Conservation (phyloP, 2,797 vertebrate genomes). For the Onychomys torridus region DNA sequence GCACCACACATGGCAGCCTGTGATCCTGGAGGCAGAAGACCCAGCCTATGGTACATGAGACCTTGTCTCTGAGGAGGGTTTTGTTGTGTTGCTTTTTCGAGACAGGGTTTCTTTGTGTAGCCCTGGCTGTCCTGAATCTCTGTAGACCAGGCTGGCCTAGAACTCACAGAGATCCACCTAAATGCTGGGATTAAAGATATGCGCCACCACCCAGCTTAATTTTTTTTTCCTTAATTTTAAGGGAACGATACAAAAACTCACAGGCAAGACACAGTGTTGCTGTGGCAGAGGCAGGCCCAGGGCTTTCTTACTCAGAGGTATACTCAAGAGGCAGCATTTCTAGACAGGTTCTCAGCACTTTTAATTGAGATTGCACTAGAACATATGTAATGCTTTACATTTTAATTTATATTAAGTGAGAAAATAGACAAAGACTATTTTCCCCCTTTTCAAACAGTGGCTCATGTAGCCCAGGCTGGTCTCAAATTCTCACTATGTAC, state of each 20-base stretch:
- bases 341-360: not conserved
- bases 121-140: not conserved
- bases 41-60: not conserved
- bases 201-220: not conserved
- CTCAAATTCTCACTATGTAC: not conserved
- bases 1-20: not conserved
- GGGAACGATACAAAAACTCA: not conserved
- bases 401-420: constrained; percentile 28
- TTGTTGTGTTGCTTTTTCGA: no score
- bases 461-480: not conserved
- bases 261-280: not conserved
- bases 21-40: not conserved
- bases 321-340: not conserved
- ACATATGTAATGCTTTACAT: not conserved
- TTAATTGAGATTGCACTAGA: constrained; percentile 23
- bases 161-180: not conserved
- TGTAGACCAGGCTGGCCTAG: not conserved
- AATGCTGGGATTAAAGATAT: not conserved
- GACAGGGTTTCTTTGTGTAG: not conserved
- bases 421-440: constrained; percentile 18
- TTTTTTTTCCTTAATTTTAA: not conserved
- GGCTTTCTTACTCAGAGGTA: not conserved
- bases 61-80: no score
- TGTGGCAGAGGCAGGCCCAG: not conserved
- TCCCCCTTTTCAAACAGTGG: not conserved